Conservation (phyloP, 1,140 invertebrate genomes). For the Trypoxylus dichotomus region DNA sequence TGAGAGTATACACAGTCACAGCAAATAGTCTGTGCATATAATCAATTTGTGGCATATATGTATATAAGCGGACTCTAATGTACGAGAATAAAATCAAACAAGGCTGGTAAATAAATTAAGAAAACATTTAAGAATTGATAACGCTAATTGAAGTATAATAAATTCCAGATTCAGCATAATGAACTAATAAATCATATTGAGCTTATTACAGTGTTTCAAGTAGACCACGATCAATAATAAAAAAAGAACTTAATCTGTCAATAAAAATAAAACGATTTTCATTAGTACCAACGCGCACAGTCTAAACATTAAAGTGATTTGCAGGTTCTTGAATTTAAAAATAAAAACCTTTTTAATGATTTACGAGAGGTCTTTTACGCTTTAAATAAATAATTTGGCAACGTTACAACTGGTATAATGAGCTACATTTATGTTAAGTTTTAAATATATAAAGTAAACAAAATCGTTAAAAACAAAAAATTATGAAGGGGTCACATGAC, state of each 20-base stretch:
- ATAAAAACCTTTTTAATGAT: conserved; percentile 22
- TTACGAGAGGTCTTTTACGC: conserved; percentile 22
- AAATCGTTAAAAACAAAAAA: conserved; percentile 19
- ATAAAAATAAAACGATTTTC: conserved; percentile 11
- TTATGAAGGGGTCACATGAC: background rate
- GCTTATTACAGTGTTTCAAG: background rate
- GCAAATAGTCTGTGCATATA: too few relatives aligned
- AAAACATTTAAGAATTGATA: background rate
- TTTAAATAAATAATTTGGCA: conserved; percentile 24
- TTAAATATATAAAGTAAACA: conserved; percentile 22
- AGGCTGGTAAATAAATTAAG: background rate
- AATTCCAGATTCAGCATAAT: background rate
- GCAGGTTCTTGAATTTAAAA: conserved; percentile 23
- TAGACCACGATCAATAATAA: conserved; percentile 13
- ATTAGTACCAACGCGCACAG: background rate
- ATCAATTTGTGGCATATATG: too few relatives aligned
- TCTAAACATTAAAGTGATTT: conserved; percentile 15
- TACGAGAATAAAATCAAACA: background rate
- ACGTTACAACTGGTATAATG: conserved; percentile 10
- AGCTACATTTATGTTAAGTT: conserved; percentile 20
- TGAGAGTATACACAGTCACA: too few relatives aligned
- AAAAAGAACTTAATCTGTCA: conserved; percentile 4
- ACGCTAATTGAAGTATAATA: background rate
- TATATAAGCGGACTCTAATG: too few relatives aligned
- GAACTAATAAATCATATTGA: background rate